Evolutionary conservation across 2,113 vertebrate genomes (phyloP), one percentile per base, ranked within the genome.

Genomic region (Oncorhynchus clarkii): DNA sequence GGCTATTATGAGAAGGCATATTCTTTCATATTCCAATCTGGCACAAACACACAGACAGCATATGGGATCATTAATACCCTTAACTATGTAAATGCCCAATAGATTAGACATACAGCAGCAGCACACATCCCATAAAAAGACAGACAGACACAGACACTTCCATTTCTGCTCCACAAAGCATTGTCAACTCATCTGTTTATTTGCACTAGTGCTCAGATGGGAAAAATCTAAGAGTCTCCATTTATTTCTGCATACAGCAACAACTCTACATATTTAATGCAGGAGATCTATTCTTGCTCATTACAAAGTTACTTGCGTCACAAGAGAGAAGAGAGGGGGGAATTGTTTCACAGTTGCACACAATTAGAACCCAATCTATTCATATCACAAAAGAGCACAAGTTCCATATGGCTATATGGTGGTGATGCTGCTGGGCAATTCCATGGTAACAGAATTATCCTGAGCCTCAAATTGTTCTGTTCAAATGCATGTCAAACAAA

Each of bases 231-330:
- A 16, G 71, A 11, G 8, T 34, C 29, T 70, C 18, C 26, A 39
- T 79, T 77, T 84, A 78, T 76, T 87, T 73, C 81, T 69, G 79
- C 83, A 82, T 85, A 78, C 67, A 78, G 82, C 77, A 79, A 79
- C 80, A 80, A 78, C 65, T 34, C 79, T 82, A 73, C 83, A 88
- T 88, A 82, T 88, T 88, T 89, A 85, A 90, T 89, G 75, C 22
- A 29, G 69, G 24, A 71, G 29, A 45, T 75, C 65, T 83, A 29
- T 76, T 86, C 76, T 85, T 22, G 70, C 81, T 67, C 13, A 20
- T 18, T 0, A 76, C 45, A 76, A 72, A 72, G 54, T 74, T 24
- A 70, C 75, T 64, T 59, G 57, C 39, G 2, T 71, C 60, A 27
- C 14, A 67, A 71, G 74, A 74, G 78, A 85, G 70, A 88, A 86